A percentile compares a stretch with the other conserved stretches of the same genome.
These are phyloP conservation scores for Salvelinus namaycush DNA, from an alignment of 2,113 vertebrate genomes.

Conservation along the genomic window DNA sequence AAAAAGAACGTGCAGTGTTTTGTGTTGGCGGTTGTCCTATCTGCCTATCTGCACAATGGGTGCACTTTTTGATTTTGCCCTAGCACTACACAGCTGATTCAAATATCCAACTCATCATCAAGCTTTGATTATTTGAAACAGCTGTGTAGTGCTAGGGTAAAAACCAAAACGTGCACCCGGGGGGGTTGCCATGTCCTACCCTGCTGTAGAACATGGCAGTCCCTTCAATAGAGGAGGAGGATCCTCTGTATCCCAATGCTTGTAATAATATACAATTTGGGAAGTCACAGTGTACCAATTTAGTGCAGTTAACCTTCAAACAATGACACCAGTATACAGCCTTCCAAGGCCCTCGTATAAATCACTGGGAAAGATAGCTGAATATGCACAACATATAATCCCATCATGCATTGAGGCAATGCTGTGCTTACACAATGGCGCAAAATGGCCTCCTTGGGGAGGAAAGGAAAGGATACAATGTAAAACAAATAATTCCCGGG, in stretches of 20 bases:
- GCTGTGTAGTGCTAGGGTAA: no score
- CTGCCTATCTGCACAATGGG: no score
- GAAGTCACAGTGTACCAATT: background rate
- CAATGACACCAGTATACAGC: constrained; percentile 38
- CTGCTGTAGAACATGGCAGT: no score
- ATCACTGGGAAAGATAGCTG: constrained; percentile 44
- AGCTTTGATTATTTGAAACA: no score
- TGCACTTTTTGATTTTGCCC: no score
- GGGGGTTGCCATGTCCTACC: no score
- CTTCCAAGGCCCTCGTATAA: constrained; percentile 32
- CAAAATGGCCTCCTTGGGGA: constrained; percentile 31
- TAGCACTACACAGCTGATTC: no score
- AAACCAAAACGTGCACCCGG: no score
- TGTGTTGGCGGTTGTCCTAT: no score
- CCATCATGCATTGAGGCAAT: constrained; percentile 28
- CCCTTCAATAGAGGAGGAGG: constrained; percentile 20
- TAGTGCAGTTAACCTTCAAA: constrained; percentile 51
- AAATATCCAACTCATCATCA: no score
- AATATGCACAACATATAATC: constrained; percentile 38
- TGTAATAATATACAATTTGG: no score
- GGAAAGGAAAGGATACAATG: background rate
- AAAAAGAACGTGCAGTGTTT: no score
- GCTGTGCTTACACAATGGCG: background rate
- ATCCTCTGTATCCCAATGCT: background rate
- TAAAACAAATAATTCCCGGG: constrained; percentile 18